These are phyloP conservation scores for Chlamydotis undulata DNA, from an alignment of 2,113 vertebrate species.

Conservation along the genomic window DNA sequence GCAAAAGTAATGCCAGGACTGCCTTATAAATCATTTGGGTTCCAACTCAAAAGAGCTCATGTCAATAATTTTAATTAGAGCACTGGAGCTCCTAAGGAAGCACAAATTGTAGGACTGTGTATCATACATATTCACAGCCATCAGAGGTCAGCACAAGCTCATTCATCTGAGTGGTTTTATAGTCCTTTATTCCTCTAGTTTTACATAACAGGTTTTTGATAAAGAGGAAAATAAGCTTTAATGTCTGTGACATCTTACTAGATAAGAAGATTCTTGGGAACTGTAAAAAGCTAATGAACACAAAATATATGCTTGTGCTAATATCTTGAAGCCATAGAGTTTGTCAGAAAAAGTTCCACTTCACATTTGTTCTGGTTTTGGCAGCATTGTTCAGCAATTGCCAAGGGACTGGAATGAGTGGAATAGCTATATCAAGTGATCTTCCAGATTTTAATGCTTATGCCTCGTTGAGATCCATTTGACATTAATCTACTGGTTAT, in stretches of 20 bases:
- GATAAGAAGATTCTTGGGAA: not conserved
- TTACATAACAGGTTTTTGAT: not conserved
- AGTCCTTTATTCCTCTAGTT: not conserved
- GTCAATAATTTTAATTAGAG: not conserved
- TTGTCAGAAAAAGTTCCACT: not conserved
- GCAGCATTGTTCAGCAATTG: not conserved
- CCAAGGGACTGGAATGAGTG: not conserved
- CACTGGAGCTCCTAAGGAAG: not conserved
- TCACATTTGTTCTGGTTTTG: not conserved
- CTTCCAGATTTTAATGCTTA: not conserved
- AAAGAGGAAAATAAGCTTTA: not conserved
- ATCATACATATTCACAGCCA: conserved; percentile 12
- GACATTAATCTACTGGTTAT: not conserved
- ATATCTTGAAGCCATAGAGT: not conserved
- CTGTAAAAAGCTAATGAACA: not conserved
- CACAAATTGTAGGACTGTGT: not conserved
- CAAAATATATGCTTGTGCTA: not conserved
- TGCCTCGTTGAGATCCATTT: not conserved
- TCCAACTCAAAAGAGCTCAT: not conserved
- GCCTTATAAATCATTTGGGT: not conserved
- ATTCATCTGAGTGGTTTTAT: not conserved
- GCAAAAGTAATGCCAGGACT: not conserved
- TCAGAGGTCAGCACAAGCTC: conserved; percentile 62
- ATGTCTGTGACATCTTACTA: not conserved
- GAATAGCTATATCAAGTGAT: not conserved